Conservation (phyloP, 37 sponge, comb jelly and placozoan species). For the Tethya wilhelma region DNA sequence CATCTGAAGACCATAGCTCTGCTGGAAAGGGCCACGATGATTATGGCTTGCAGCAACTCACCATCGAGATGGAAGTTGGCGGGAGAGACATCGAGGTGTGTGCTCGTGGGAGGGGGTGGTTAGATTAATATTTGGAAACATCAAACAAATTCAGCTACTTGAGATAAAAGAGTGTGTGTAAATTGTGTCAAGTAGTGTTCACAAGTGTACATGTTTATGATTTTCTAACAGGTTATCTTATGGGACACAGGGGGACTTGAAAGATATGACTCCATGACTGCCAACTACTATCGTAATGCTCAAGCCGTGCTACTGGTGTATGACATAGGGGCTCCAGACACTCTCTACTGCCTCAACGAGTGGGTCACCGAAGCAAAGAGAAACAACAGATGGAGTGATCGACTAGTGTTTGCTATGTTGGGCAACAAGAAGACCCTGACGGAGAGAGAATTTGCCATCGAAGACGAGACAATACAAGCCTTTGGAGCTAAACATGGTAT, state of each 20-base stretch:
- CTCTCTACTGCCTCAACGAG: constrained; percentile 32
- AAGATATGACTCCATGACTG: constrained; percentile 52
- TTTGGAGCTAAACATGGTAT: neutral
- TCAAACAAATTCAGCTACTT: too few relatives aligned
- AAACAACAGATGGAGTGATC: constrained; percentile 2
- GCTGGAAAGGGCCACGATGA: constrained; percentile 4
- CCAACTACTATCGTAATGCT: constrained; percentile 59
- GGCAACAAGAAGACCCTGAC: constrained; percentile 45
- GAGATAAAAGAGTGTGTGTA: too few relatives aligned
- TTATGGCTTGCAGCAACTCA: neutral
- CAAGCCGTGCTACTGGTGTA: constrained; percentile 62
- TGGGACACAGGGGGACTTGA: constrained; percentile 70
- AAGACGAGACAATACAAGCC: neutral
- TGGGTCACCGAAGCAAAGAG: constrained; percentile 41
- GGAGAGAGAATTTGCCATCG: neutral
- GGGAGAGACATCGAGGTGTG: constrained; percentile 11
- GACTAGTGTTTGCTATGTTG: constrained; percentile 47
- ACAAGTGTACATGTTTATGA: too few relatives aligned
- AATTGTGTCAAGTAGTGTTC: too few relatives aligned
- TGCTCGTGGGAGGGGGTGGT: neutral
- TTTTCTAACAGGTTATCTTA: constrained; percentile 33
- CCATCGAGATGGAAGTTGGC: constrained; percentile 5
- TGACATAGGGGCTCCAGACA: constrained; percentile 17
- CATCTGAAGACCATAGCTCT: neutral
- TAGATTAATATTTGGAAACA: too few relatives aligned